A percentile compares a stretch with the other conserved stretches of the same genome.
phyloP scores from a whole-genome alignment of 2,888 invertebrate genomes.

The Aporophyla nigra region DNA sequence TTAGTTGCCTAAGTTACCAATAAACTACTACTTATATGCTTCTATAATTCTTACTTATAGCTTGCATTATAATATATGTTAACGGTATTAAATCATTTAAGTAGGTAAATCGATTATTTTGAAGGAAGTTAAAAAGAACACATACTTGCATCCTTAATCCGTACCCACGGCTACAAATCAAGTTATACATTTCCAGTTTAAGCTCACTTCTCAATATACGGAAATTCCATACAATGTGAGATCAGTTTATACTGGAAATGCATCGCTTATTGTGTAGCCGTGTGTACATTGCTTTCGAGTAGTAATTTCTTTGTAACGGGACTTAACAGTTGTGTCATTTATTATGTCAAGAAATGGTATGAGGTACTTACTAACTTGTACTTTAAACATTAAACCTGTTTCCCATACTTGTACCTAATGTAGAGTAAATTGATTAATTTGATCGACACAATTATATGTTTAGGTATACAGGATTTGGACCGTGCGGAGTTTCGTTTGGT shows the following conservation, averaged over 20 bases:
- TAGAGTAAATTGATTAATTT: neutral
- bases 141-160: neutral
- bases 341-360: neutral
- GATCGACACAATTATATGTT: neutral
- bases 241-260: too few species aligned
- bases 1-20: neutral
- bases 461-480: neutral
- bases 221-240: too few species aligned
- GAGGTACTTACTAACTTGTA: neutral
- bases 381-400: constrained; percentile 10
- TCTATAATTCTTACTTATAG: neutral
- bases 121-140: neutral
- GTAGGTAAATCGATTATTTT: neutral
- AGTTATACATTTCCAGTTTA: too few species aligned
- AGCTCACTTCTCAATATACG: too few species aligned
- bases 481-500: too few species aligned
- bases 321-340: constrained; percentile 9
- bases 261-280: too few species aligned
- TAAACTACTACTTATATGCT: neutral
- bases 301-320: constrained; percentile 18
- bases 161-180: too few species aligned
- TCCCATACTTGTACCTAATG: neutral
- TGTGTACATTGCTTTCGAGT: neutral
- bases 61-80: neutral
- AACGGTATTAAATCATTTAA: neutral